Evolutionary conservation across 2,888 invertebrate genomes (phyloP), one percentile per base, ranked within the genome.

Genomic region (Trachelus troglodyta): DNA sequence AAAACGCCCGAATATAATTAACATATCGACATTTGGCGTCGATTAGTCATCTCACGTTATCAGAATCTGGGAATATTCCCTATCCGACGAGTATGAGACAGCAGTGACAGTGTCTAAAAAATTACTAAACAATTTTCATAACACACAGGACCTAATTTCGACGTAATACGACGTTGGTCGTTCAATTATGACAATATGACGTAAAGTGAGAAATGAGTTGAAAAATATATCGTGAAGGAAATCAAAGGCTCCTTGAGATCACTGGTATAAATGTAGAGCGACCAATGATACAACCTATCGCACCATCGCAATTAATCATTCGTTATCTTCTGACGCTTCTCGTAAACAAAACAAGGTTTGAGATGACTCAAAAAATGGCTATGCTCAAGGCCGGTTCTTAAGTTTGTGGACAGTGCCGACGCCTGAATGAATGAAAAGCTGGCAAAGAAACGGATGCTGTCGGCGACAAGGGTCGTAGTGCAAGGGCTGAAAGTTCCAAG

Each of bases 401-500:
- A 2, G 40, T 56, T 56, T 56, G 23, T 23, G 9, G 23, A 23
- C 23, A 23, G 40, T 56, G 15, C 9, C 23, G 40, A 56, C 40
- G 23, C 40, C 40, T 23, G 79, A 76, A 81, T 79, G 73, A 76
- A 79, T 79, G 77, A 78, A 73, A 76, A 75, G 31, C 12, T 30
- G 12, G 34, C 75, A 77, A 82, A 79, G 77, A 81, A 82, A 6
- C 78, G 78, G 69, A 74, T 75, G 69, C 77, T 73, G 23, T 56
- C 9, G 1, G 40, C 40, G 23, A 56, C 23, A 56, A 56, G 6
- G 6, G 40, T 40, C 15, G 12, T 40, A 15, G 15, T 40, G 15
- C 15, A 23, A 15, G 0, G 23, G 2, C 6, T 6, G 40, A 56
- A 56, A 23, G 23, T 23, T 56, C 40, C 9, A 56, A 23, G 15